Conservation (phyloP, 1,140 invertebrate species). For the Drosophila kanapiae region DNA sequence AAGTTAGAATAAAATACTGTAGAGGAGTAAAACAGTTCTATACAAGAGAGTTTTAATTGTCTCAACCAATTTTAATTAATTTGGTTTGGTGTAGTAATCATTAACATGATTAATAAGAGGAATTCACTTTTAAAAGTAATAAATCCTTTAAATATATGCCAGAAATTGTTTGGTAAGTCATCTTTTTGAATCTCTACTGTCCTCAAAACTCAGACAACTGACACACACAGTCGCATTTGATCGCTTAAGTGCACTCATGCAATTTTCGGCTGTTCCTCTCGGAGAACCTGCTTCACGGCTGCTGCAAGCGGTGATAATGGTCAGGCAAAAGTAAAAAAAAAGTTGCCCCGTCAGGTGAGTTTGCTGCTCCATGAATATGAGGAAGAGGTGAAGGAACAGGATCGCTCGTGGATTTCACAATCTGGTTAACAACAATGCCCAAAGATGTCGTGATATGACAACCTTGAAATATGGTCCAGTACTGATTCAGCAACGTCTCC, state of each 20-base stretch:
- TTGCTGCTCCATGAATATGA: neutral
- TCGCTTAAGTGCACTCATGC: conserved; percentile 47
- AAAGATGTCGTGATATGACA: conserved; percentile 24
- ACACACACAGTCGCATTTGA: conserved; percentile 16
- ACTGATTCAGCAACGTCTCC: conserved; percentile 42
- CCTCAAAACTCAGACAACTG: conserved; percentile 8
- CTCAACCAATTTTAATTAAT: no score
- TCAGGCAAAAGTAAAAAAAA: conserved; percentile 68
- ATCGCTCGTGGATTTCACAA: conserved; percentile 61
- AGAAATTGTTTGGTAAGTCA: neutral
- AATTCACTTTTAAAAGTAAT: no score
- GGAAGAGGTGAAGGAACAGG: conserved; percentile 30
- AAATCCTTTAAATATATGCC: no score
- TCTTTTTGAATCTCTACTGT: conserved; percentile 14
- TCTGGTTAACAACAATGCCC: conserved; percentile 22
- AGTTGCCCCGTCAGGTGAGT: conserved; percentile 63
- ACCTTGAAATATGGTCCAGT: conserved; percentile 56
- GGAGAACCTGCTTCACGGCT: conserved; percentile 65
- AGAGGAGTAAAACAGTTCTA: no score
- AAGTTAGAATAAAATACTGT: no score
- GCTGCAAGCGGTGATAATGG: conserved; percentile 40
- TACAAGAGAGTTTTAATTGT: no score
- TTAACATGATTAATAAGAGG: no score
- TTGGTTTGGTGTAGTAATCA: no score
- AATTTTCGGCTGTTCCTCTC: conserved; percentile 51